These are phyloP conservation scores for Portevinia maculata DNA, from an alignment of 2,888 invertebrate species.

Conservation along the genomic window DNA sequence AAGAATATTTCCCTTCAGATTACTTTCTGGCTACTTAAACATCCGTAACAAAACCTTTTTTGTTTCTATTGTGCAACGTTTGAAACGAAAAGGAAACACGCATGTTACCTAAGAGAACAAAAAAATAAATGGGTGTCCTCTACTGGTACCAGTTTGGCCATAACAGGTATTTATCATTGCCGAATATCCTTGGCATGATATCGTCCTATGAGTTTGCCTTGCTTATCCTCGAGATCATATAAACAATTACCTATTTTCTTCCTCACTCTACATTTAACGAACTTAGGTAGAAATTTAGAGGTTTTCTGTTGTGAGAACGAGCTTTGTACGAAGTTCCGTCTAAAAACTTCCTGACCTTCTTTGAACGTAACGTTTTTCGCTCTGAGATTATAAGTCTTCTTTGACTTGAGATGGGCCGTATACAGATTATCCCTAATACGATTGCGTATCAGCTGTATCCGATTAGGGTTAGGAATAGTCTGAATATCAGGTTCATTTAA, in stretches of 20 bases:
- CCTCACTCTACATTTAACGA: not conserved
- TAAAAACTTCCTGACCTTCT: not conserved
- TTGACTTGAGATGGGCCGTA: not conserved
- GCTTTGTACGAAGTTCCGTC: not conserved
- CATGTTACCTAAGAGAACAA: too few relatives aligned
- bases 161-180: too few relatives aligned
- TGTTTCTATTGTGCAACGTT: too few relatives aligned
- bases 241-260: not conserved
- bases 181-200: conserved; percentile 5
- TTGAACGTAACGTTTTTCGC: not conserved
- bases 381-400: not conserved
- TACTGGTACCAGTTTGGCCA: too few relatives aligned
- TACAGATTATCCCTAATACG: not conserved
- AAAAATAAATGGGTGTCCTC: too few relatives aligned
- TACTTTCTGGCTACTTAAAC: too few relatives aligned
- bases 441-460: not conserved
- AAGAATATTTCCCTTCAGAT: too few relatives aligned
- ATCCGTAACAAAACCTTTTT: too few relatives aligned
- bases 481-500: not conserved
- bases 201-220: not conserved
- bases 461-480: not conserved
- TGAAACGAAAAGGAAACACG: too few relatives aligned
- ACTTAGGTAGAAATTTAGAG: not conserved
- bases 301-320: not conserved
- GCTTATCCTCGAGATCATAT: not conserved